A percentile compares a stretch with the other conserved stretches of the same genome.
These are phyloP conservation scores for Apodemus sylvaticus DNA, from an alignment of 2,113 vertebrate genomes.

Conservation along the genomic window DNA sequence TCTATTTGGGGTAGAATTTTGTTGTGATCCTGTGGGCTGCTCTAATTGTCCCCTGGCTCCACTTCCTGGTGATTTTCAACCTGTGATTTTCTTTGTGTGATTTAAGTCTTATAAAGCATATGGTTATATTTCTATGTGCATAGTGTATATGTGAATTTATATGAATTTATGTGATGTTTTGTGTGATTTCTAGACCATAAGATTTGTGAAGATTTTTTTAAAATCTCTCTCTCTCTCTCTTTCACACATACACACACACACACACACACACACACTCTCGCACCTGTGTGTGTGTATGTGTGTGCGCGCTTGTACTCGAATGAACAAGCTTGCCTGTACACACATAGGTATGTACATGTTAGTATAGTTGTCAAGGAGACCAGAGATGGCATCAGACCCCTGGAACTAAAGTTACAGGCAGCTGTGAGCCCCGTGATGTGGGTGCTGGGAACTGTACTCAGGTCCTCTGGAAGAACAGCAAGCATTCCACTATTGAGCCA, in stretches of 20 bases:
- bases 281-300: not conserved
- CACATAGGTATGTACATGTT: not conserved
- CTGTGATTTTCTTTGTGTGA: not conserved
- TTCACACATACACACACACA: too few species aligned
- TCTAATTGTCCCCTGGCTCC: not conserved
- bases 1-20: not conserved
- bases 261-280: too few species aligned
- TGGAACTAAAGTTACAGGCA: not conserved
- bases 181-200: not conserved
- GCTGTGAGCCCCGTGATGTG: not conserved
- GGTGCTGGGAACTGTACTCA: not conserved
- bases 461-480: not conserved
- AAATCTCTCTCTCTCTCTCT: too few species aligned
- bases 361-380: not conserved
- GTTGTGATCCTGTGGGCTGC: not conserved
- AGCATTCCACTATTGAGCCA: not conserved
- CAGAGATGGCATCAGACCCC: not conserved
- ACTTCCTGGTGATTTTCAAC: not conserved
- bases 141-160: not conserved
- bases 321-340: too few species aligned
- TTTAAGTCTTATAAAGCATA: not conserved
- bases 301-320: rapidly evolving
- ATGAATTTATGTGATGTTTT: not conserved
- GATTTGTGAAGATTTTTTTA: not conserved
- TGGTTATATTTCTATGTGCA: not conserved